phyloP scores from a whole-genome alignment of 2,113 vertebrate species.

The Esox niger region DNA sequence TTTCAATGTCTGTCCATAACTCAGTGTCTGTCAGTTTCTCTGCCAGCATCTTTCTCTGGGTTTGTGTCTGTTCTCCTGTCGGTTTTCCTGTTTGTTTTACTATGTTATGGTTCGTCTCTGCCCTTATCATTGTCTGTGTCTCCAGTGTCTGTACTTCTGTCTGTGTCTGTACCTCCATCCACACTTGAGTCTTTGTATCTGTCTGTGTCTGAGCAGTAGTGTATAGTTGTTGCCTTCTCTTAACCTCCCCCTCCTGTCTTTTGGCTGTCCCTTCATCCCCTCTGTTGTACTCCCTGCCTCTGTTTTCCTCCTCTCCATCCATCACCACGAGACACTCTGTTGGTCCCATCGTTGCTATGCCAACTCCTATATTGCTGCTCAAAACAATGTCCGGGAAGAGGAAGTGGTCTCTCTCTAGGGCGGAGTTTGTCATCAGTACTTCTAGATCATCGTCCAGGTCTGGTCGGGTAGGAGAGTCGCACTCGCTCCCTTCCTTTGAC shows the following conservation, averaged over 20 bases:
- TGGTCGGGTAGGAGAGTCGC: slow-evolving; percentile 28
- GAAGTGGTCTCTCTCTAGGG: slow-evolving; percentile 63
- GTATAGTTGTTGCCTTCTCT: neutral
- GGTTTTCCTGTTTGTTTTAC: slow-evolving; percentile 31
- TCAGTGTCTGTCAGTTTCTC: neutral
- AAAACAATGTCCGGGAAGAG: slow-evolving; percentile 72
- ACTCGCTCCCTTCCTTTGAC: slow-evolving; percentile 55
- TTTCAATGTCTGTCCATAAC: neutral
- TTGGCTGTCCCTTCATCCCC: slow-evolving; percentile 14
- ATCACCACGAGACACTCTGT: slow-evolving; percentile 67
- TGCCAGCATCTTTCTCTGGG: neutral
- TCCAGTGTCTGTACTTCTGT: slow-evolving; percentile 49
- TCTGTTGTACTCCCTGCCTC: neutral
- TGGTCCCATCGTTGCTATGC: slow-evolving; percentile 56
- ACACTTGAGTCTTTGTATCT: slow-evolving; percentile 38
- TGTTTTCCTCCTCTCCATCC: slow-evolving; percentile 50
- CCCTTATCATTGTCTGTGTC: no score
- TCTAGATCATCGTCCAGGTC: slow-evolving; percentile 46
- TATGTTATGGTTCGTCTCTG: no score
- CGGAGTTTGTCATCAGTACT: slow-evolving; percentile 30
- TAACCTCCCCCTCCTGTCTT: neutral
- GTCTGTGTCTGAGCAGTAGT: slow-evolving; percentile 61
- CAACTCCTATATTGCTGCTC: slow-evolving; percentile 62
- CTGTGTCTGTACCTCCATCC: slow-evolving; percentile 45
- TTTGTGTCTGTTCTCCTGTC: neutral